Conservation (phyloP, 2,888 invertebrate genomes). For the Sycophila texana region DNA sequence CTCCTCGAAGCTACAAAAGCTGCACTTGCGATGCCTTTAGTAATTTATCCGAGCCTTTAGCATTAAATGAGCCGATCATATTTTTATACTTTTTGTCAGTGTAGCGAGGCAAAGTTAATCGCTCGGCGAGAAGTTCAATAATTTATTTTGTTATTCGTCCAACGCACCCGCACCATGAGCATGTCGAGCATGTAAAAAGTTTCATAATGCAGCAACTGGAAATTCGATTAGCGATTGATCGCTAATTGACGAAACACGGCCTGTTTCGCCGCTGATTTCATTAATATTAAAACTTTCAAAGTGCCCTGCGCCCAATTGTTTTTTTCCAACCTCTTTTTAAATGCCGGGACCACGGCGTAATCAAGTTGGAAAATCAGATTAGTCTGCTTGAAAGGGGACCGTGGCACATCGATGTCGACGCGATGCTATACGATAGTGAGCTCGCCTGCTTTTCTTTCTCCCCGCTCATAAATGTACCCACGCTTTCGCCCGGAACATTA, state of each 20-base stretch:
- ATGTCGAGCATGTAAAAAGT: constrained; percentile 40
- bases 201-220: constrained; percentile 36
- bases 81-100: no score
- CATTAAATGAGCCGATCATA: not conserved
- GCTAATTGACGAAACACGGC: constrained; percentile 52
- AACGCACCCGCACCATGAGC: not conserved
- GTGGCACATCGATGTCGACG: constrained; percentile 32
- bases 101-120: constrained; percentile 35
- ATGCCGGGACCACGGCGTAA: constrained; percentile 37
- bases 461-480: constrained; percentile 1
- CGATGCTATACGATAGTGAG: constrained; percentile 7
- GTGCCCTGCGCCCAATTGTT: constrained; percentile 48
- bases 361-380: constrained; percentile 57
- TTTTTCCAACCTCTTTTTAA: constrained; percentile 48
- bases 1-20: no score
- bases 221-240: constrained; percentile 55
- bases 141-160: constrained; percentile 44
- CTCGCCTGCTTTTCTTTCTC: constrained; percentile 35
- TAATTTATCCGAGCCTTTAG: not conserved
- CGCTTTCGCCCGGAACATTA: constrained; percentile 29
- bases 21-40: no score
- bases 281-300: constrained; percentile 57
- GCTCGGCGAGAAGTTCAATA: constrained; percentile 30
- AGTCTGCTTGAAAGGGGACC: constrained; percentile 53
- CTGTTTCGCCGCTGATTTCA: constrained; percentile 50